phyloP scores from a whole-genome alignment of 2,113 vertebrate genomes.

The Athene noctua region DNA sequence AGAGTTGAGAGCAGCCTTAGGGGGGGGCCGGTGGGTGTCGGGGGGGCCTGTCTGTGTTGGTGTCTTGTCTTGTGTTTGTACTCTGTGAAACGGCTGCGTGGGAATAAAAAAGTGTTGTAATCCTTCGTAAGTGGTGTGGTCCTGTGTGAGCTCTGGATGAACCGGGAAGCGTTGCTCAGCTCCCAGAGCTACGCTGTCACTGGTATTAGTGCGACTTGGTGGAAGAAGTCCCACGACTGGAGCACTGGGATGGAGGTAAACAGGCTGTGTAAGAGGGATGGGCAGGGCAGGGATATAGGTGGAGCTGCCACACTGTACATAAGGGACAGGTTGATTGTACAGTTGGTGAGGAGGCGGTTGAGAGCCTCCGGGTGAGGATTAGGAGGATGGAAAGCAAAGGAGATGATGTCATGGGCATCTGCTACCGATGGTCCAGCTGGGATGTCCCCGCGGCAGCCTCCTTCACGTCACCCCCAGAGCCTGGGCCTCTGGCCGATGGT shows the following conservation, averaged over 20 bases:
- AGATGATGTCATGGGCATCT: not conserved
- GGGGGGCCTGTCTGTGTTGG: not conserved
- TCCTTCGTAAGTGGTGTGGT: not conserved
- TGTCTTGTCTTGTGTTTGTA: constrained; percentile 40
- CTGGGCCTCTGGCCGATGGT: too few species aligned
- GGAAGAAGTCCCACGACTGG: not conserved
- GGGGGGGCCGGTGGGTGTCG: not conserved
- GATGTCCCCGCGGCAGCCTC: too few species aligned
- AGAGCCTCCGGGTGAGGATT: not conserved
- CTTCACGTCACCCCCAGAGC: too few species aligned
- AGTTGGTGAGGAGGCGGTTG: not conserved
- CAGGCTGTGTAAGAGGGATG: not conserved
- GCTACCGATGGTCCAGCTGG: not conserved
- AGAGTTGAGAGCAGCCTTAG: not conserved
- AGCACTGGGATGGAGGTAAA: too few species aligned
- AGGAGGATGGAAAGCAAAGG: not conserved
- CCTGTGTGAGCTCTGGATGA: not conserved
- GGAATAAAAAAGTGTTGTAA: constrained; percentile 56
- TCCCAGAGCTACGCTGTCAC: not conserved
- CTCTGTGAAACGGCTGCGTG: constrained; percentile 35
- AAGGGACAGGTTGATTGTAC: not conserved
- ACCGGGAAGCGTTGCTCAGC: too few species aligned
- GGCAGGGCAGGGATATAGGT: not conserved
- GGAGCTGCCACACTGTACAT: not conserved
- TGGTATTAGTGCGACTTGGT: not conserved